phyloP scores from a whole-genome alignment of 2,113 vertebrate genomes.

The Bothrops jararaca region DNA sequence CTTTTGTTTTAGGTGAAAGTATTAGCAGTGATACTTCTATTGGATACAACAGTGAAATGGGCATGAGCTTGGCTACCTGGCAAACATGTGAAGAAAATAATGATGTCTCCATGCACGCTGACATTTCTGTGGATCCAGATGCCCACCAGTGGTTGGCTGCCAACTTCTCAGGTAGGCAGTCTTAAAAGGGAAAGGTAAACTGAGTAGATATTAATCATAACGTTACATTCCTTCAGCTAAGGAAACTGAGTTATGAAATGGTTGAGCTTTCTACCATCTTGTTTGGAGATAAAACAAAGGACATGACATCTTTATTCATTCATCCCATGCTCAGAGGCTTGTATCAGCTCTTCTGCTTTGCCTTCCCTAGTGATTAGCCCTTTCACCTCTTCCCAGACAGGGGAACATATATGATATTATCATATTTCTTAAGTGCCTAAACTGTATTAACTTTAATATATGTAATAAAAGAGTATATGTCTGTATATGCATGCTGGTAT shows the following conservation, averaged over 20 bases:
- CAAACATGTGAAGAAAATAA: conserved; percentile 82
- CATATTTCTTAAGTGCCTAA: background rate
- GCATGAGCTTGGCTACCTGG: conserved; percentile 76
- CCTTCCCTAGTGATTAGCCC: background rate
- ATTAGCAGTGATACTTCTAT: conserved; percentile 82
- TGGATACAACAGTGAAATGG: conserved; percentile 79
- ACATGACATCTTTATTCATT: background rate
- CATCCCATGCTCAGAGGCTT: background rate
- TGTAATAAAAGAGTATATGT: background rate
- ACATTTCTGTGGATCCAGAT: conserved; percentile 73
- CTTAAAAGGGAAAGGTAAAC: background rate
- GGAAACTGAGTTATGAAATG: background rate
- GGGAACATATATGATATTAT: background rate
- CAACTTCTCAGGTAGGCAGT: conserved; percentile 80
- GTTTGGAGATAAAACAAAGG: background rate
- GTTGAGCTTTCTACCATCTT: background rate
- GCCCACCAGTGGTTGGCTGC: conserved; percentile 79
- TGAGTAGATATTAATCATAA: background rate
- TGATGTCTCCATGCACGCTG: conserved; percentile 77
- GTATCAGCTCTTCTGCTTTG: background rate
- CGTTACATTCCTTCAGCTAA: background rate
- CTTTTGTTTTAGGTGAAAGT: conserved; percentile 79
- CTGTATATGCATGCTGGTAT: background rate
- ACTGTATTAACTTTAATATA: background rate
- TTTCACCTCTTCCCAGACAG: background rate